Conservation (phyloP, 2,797 vertebrate genomes). For the Varecia variegata region DNA sequence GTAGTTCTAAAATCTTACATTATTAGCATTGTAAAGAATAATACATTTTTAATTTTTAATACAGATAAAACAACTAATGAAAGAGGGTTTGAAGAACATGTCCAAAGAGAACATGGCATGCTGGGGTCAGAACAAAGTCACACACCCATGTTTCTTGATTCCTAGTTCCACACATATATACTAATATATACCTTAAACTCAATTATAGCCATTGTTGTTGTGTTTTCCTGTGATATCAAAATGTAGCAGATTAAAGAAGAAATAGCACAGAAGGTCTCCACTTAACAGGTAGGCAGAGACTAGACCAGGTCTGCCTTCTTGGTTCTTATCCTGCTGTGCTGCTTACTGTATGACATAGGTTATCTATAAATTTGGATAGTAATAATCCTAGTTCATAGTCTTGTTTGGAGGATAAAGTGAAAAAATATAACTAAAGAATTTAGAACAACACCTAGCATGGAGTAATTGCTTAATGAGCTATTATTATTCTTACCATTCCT, state of each 20-base stretch:
- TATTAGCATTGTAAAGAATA: not conserved
- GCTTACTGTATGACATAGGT: not conserved
- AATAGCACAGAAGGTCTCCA: not conserved
- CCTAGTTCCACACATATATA: not conserved
- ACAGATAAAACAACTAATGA: not conserved
- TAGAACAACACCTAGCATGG: not conserved
- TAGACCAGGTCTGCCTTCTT: not conserved
- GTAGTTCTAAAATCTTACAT: not conserved
- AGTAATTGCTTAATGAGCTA: conserved; percentile 1
- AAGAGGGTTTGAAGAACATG: not conserved
- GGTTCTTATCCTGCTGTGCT: not conserved
- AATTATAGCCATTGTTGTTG: not conserved
- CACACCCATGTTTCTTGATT: not conserved
- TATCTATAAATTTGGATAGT: not conserved
- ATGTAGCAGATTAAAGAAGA: not conserved
- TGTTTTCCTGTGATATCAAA: not conserved
- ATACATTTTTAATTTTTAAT: not conserved
- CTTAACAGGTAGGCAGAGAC: not conserved
- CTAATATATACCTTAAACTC: not conserved
- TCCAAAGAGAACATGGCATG: not conserved
- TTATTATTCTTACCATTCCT: not conserved
- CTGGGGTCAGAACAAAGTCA: not conserved
- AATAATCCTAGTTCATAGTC: not conserved
- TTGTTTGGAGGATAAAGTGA: not conserved
- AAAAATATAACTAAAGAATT: not conserved